phyloP scores from a whole-genome alignment of 1,140 invertebrate species.

The Drosophila gunungcola region DNA sequence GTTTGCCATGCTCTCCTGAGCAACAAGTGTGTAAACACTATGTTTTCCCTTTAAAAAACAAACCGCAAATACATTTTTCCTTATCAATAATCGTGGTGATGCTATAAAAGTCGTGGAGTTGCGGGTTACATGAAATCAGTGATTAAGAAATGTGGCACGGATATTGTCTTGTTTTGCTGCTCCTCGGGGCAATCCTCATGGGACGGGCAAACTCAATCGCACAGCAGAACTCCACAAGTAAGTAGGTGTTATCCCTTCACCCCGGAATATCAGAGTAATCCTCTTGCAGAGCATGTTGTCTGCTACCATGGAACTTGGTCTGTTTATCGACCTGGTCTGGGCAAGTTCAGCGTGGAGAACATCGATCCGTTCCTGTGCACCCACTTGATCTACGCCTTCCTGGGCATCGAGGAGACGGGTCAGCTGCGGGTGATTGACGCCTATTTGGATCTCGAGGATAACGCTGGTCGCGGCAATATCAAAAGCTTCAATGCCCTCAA shows the following conservation, averaged over 20 bases:
- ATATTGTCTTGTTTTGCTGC: background rate
- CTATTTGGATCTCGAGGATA: slow-evolving; percentile 87
- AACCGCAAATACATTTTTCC: slow-evolving; percentile 44
- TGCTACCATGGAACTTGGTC: slow-evolving; percentile 92
- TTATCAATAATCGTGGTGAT: slow-evolving; percentile 30
- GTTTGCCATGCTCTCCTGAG: slow-evolving; percentile 58
- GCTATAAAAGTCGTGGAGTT: slow-evolving; percentile 50
- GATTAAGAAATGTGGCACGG: slow-evolving; percentile 27
- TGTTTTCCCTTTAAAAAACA: slow-evolving; percentile 28
- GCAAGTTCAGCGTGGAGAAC: slow-evolving; percentile 88
- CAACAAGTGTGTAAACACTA: slow-evolving; percentile 59
- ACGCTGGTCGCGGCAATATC: slow-evolving; percentile 84
- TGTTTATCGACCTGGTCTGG: slow-evolving; percentile 88
- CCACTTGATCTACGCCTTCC: slow-evolving; percentile 90
- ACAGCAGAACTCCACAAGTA: slow-evolving; percentile 31
- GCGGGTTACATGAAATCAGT: slow-evolving; percentile 2
- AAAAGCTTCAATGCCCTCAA: slow-evolving; percentile 87
- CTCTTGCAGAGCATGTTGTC: slow-evolving; percentile 86
- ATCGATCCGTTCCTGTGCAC: slow-evolving; percentile 90
- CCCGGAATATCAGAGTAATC: background rate
- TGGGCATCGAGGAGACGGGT: slow-evolving; percentile 86
- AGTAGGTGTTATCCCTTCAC: slow-evolving; percentile 3
- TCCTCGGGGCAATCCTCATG: slow-evolving; percentile 28
- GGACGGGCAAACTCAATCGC: slow-evolving; percentile 2
- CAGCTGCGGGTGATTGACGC: slow-evolving; percentile 87